Base-by-base conservation (phyloP, 92 coral and sea anemone genomes). In the Desmophyllum pertusum region DNA sequence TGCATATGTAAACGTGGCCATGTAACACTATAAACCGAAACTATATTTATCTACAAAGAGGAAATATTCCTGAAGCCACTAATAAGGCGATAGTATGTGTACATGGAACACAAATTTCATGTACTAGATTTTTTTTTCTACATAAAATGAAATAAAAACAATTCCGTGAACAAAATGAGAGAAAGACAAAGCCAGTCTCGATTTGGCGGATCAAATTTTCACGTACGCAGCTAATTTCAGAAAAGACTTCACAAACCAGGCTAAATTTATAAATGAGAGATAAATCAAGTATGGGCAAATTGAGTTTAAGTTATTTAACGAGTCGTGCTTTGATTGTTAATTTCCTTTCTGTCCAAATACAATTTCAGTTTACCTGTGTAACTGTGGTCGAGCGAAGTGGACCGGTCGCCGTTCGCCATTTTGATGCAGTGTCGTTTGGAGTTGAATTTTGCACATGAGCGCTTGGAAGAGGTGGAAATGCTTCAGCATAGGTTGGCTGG, bases 401-500 rank as follows among this genome's bases (percentile, higher is more conserved):
- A 21, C 92, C 92, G 4, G 96, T 93, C 25, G 94, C 81, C 7
- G 93, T 76, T 53, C 98, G 93, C 98, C 98, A 94, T 79, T 84
- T 85, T 59, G 82, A 79, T 70, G 80, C 91, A 45, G 91, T 75
- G 50, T 86, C 88, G 64, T 85, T 83, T 36, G 85, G 98, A 31
- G 91, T 89, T 31, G 84, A 93, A 85, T 90, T 89, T n/a, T 93
- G 91, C 29, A 90, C 88, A 66, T 88, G 90, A 5, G 99, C 85
- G 78, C 93, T 89, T 10, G 99, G 99, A 19, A 97, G 87, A 6
- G 98, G 98, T 61, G 99, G 99, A 68, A 97, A 97, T 0, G 99
- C 99, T 73, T 97, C 99, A 81, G 98, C 99, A 87, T 97, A 97
- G 0, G 99, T 97, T 38, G 99, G 99, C 30, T 93, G 96, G 74